These are phyloP conservation scores for Xestia sexstrigata DNA, from an alignment of 2,888 invertebrate genomes.

Conservation along the genomic window DNA sequence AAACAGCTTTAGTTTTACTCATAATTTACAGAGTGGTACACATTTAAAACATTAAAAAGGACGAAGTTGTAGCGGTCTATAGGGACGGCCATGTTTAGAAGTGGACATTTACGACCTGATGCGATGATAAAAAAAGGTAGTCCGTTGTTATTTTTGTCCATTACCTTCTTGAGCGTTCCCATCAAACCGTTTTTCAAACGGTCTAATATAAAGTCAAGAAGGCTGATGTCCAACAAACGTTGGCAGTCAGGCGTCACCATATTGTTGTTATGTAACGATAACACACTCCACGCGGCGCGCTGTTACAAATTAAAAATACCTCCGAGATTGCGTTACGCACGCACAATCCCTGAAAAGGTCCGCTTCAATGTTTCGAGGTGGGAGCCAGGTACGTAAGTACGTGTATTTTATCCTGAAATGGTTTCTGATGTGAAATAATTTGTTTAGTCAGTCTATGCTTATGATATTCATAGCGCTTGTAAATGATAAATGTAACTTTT, in stretches of 20 bases:
- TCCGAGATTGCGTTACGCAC: slow-evolving; percentile 73
- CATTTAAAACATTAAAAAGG: slow-evolving; percentile 20
- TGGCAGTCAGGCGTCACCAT: slow-evolving; percentile 43
- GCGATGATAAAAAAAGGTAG: slow-evolving; percentile 53
- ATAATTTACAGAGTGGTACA: slow-evolving; percentile 12
- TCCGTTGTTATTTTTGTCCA: slow-evolving; percentile 42
- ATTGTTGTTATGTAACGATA: slow-evolving; percentile 50
- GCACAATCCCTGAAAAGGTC: slow-evolving; percentile 71
- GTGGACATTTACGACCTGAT: slow-evolving; percentile 51
- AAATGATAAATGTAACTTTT: slow-evolving; percentile 29
- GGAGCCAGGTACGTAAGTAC: slow-evolving; percentile 53
- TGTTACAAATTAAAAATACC: slow-evolving; percentile 79
- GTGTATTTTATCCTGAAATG: slow-evolving; percentile 65
- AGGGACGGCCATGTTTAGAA: slow-evolving; percentile 33
- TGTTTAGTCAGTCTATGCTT: slow-evolving; percentile 29
- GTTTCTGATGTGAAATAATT: slow-evolving; percentile 61
- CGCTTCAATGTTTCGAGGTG: slow-evolving; percentile 58
- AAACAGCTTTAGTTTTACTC: background rate
- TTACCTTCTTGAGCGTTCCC: slow-evolving; percentile 18
- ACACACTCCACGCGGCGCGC: slow-evolving; percentile 66
- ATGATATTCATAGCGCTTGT: slow-evolving; percentile 15
- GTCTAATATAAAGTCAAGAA: slow-evolving; percentile 39
- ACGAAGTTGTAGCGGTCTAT: slow-evolving; percentile 25
- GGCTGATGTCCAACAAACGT: slow-evolving; percentile 41
- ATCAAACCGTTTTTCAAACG: slow-evolving; percentile 32